Base-by-base conservation (phyloP, 2,888 invertebrate species). In the Suillia variegata region DNA sequence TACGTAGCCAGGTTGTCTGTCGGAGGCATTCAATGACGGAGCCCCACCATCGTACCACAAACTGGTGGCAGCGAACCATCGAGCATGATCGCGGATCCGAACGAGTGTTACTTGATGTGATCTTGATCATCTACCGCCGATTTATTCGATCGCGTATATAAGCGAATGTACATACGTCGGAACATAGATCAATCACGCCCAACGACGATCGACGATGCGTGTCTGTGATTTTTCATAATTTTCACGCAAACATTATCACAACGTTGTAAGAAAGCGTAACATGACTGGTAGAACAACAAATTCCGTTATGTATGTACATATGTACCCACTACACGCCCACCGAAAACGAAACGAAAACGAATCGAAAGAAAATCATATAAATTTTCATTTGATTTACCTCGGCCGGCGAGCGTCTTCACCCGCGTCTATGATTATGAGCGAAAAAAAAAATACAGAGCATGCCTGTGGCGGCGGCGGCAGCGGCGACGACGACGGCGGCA, bases 331-430 rank as follows among this genome's bases (percentile, higher is more conserved):
- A 38, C n/a, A 12, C 38, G 38, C 38, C 10, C 38, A 3, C 38
- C 10, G n/a, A 5, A 8, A n/a, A 4, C 10, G 6, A n/a, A 13
- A 38, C 38, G 6, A 5, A 12, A 5, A 31, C 31, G 31, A 31
- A 12, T 31, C 31, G 33, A 34, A 12, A 68, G 62, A 68, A 64
- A 64, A 62, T 66, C 72, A 65, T 67, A 76, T 75, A 74, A 76
- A 76, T 76, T 74, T 71, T 70, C 74, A 73, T 76, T 74, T 74
- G 76, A 74, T 76, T 71, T 74, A 71, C 71, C 74, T 73, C 33
- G 33, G 49, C 26, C 34, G 55, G 12, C 48, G 50, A 10, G 49
- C n/a, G n/a, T n/a, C n/a, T n/a, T n/a, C n/a, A n/a, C n/a, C n/a
- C n/a, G n/a, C n/a, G n/a, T n/a, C n/a, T n/a, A n/a, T n/a, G n/a